Evolutionary conservation across 2,888 invertebrate species (phyloP), one percentile per base, ranked within the genome.

Genomic region (Cephalotes varians): DNA sequence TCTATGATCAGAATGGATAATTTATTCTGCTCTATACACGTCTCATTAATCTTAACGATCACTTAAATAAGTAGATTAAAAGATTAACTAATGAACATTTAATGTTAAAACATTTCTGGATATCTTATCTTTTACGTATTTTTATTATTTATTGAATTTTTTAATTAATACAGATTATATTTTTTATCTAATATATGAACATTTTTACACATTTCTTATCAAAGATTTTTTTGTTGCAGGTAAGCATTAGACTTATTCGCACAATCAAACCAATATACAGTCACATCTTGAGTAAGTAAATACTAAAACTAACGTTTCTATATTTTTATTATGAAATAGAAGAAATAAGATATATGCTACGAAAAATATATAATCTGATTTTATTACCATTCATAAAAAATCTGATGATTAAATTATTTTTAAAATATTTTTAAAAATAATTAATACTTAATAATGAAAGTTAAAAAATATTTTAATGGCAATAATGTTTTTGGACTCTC

Each of bases 191-290:
- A 40, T 5, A 31, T 6, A 18, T 10, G 6, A 40, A 37, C 21
- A 47, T 18, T 69, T 49, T 69, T 21, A 54, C 3, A 18, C 21
- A 25, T 47, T 71, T 56, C 12, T 56, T 34, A 31, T 0, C 21
- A 25, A 44, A 44, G 3, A 18, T 18, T 56, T 86, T 82, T 86
- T 83, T 93, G 93, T 94, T 94, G 74, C 93, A 94, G 94, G 94
- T 94, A 94, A 94, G 94, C 84, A 88, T 85, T 64, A 62, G 76
- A 51, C 12, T 64, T 73, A 65, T 40, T 69, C 72, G 62, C 76
- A 64, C 69, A 84, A 69, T 56, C 54, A 83, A 73, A 64, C 62
- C 77, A 73, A 60, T 51, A 67, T 74, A 69, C 69, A 58, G 62
- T 67, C 58, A 71, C 86, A 69, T 67, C 82, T 86, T 84, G 91